Conservation (phyloP, 2,113 vertebrate genomes). For the Regulus satrapa region DNA sequence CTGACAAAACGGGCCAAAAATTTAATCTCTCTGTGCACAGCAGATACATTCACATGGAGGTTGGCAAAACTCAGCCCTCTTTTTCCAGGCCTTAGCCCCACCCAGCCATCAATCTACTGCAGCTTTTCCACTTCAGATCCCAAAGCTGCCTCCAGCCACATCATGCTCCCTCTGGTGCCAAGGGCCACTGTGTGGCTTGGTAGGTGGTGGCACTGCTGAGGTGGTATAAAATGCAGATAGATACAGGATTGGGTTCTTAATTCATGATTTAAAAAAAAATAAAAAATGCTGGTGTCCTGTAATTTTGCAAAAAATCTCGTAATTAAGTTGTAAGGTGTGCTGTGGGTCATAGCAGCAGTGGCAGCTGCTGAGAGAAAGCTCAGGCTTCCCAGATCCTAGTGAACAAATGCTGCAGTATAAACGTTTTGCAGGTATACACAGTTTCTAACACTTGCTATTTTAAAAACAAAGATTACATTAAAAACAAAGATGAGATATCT, state of each 20-base stretch:
- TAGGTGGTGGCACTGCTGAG: not conserved
- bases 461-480: not conserved
- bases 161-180: not conserved
- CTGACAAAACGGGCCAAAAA: rapidly evolving
- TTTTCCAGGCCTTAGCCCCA: not conserved
- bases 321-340: not conserved
- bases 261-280: too few species aligned
- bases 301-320: not conserved
- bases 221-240: not conserved
- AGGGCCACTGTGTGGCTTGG: not conserved
- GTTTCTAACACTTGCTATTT: not conserved
- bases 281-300: not conserved
- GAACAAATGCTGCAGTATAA: too few species aligned
- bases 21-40: not conserved
- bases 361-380: rapidly evolving
- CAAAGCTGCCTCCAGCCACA: not conserved
- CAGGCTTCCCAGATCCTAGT: not conserved
- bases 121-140: not conserved
- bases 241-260: not conserved
- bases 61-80: not conserved
- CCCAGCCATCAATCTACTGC: not conserved
- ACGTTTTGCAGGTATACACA: not conserved
- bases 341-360: rapidly evolving
- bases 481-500: not conserved
- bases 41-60: rapidly evolving